These are phyloP conservation scores for Rhagonycha lutea DNA, from an alignment of 2,888 invertebrate species.

Conservation along the genomic window DNA sequence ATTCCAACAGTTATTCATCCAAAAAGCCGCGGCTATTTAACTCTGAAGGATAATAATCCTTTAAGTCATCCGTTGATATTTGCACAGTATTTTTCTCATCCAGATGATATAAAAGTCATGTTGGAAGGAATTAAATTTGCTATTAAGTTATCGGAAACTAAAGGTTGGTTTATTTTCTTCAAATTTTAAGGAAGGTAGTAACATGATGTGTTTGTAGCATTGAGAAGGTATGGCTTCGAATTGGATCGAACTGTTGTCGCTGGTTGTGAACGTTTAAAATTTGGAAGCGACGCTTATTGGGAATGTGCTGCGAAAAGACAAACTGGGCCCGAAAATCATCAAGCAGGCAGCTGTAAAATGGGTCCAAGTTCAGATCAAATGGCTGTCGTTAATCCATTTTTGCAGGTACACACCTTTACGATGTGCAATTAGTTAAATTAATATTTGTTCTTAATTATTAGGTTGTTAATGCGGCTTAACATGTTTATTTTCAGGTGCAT, in stretches of 20 bases:
- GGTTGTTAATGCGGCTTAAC: not conserved
- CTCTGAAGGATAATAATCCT: slow-evolving; percentile 76
- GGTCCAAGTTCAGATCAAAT: slow-evolving; percentile 60
- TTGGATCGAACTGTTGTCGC: slow-evolving; percentile 73
- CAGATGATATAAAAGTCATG: slow-evolving; percentile 77
- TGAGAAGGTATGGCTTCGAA: slow-evolving; percentile 71
- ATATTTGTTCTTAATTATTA: not conserved
- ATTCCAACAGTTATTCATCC: slow-evolving; percentile 85
- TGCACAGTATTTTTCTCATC: slow-evolving; percentile 78
- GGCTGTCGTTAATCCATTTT: slow-evolving; percentile 61
- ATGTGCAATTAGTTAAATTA: not conserved
- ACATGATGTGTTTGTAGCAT: slow-evolving; percentile 40
- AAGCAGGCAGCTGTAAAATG: slow-evolving; percentile 69
- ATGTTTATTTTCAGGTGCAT: slow-evolving; percentile 57
- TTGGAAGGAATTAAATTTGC: slow-evolving; percentile 85
- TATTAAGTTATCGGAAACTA: slow-evolving; percentile 71
- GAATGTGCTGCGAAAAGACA: slow-evolving; percentile 63
- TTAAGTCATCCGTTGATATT: slow-evolving; percentile 81
- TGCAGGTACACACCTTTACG: slow-evolving; percentile 39
- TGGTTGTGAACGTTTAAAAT: slow-evolving; percentile 76
- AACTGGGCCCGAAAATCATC: slow-evolving; percentile 68
- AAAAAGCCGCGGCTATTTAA: slow-evolving; percentile 79
- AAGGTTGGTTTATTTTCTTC: slow-evolving; percentile 48
- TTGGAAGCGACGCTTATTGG: slow-evolving; percentile 69
- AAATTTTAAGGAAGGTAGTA: slow-evolving; percentile 1